phyloP scores from a whole-genome alignment of 1,140 invertebrate species.

The Antheraea pernyi region DNA sequence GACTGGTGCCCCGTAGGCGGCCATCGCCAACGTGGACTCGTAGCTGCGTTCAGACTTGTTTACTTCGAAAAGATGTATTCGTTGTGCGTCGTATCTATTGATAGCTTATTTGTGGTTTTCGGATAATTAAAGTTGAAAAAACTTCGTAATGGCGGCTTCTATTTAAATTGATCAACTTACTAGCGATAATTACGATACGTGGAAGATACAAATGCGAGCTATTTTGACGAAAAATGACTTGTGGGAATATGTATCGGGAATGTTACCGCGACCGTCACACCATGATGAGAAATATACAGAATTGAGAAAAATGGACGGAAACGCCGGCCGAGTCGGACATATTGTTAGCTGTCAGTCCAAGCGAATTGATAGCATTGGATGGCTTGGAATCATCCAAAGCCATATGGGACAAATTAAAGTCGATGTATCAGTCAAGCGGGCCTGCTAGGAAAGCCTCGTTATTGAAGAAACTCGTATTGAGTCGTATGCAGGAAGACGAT shows the following conservation, averaged over 20 bases:
- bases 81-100: too few species aligned
- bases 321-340: conserved; percentile 36
- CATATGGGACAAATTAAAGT: conserved; percentile 38
- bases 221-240: conserved; percentile 40
- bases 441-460: conserved; percentile 35
- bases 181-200: conserved; percentile 32
- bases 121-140: too few species aligned
- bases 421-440: conserved; percentile 33
- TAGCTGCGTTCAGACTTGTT: too few species aligned
- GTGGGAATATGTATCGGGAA: conserved; percentile 31
- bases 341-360: conserved; percentile 34
- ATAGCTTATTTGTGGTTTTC: too few species aligned
- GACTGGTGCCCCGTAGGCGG: too few species aligned
- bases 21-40: too few species aligned
- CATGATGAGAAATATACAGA: conserved; percentile 29
- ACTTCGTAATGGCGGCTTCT: too few species aligned
- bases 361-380: conserved; percentile 31
- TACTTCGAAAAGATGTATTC: too few species aligned
- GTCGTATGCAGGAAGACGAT: conserved; percentile 34
- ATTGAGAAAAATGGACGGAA: conserved; percentile 33
- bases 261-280: conserved; percentile 18
- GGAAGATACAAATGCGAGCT: conserved; percentile 36
- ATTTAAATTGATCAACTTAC: conserved; percentile 26
- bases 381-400: conserved; percentile 32
- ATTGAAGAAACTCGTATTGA: conserved; percentile 36